Base-by-base conservation (phyloP, 2,113 vertebrate species). In the Chaetura pelagica region DNA sequence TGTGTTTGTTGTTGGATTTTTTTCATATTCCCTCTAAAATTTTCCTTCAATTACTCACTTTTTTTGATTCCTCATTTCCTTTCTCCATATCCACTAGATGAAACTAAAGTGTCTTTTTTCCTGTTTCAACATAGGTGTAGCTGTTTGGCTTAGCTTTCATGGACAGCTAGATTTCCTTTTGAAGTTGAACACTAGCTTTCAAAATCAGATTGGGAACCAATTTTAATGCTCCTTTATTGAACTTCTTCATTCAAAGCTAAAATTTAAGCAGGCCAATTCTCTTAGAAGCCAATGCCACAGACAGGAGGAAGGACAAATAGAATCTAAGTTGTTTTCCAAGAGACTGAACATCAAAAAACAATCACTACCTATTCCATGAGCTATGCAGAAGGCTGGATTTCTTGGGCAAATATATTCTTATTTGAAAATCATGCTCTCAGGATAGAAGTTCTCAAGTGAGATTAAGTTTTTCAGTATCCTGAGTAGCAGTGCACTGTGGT, bases 181-280 rank as follows among this genome's bases (percentile, higher is more conserved):
- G 80, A 93, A 90, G 78, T 35, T 79, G 71, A 88, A 74, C 18
- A 15, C 29, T 71, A 66, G 75, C 35, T 76, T 95, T 89, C n/a
- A 79, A 91, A 94, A 80, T 76, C 66, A 91, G 58, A 85, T 29
- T 58, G 16, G 30, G 81, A 87, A 91, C 32, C 40, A 74, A 46
- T 90, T 88, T 90, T 86, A 89, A 90, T 89, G 23, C 55, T 90
- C 24, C 23, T 87, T 80, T 73, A 63, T 63, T 84, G 84, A 91
- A 88, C 63, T 93, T 93, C 85, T 91, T 93, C 91, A 91, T 91
- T 96, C 91, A 93, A 95, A 96, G 82, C 72, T 83, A 94, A 94
- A 90, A 93, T 88, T 90, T 95, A 84, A 93, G 59, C 67, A 94
- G 72, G 6, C 42, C 58, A 91, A 1, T 26, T 87, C 81, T 85